A percentile compares a stretch with the other conserved stretches of the same genome.
Evolutionary conservation across 2,797 vertebrate genomes (phyloP).

Genomic region (Argyrosomus regius): DNA sequence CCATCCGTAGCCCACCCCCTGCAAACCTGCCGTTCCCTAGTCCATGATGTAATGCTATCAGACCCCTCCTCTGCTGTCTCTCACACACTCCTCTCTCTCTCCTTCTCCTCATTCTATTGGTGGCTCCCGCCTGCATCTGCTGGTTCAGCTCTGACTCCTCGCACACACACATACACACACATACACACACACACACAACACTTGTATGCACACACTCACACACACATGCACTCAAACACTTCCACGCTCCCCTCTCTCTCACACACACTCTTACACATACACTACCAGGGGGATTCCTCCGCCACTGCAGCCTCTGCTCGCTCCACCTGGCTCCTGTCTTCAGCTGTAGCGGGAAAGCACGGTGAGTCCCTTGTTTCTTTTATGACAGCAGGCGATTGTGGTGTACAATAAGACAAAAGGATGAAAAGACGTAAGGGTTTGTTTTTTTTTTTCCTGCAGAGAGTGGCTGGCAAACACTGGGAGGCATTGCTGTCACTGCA

Average conservation of each 20-base stretch:
- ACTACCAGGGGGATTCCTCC: conserved; percentile 80
- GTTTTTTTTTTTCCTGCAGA: conserved; percentile 40
- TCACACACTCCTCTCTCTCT: conserved; percentile 70
- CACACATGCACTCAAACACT: conserved; percentile 28
- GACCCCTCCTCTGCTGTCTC: conserved; percentile 78
- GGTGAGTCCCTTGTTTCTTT: conserved; percentile 78
- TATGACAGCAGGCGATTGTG: conserved; percentile 65
- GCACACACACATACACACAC: conserved; percentile 41
- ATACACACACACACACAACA: conserved; percentile 22
- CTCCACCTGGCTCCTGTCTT: conserved; percentile 71
- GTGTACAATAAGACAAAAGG: conserved; percentile 73
- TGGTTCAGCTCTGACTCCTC: conserved; percentile 78
- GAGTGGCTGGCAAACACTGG: conserved; percentile 56
- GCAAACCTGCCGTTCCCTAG: conserved; percentile 77
- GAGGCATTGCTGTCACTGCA: conserved; percentile 68
- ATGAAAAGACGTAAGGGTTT: conserved; percentile 39
- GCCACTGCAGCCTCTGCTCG: conserved; percentile 70
- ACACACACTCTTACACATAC: conserved; percentile 79
- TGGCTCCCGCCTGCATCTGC: conserved; percentile 82
- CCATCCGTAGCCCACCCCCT: conserved; percentile 75
- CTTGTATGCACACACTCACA: conserved; percentile 24
- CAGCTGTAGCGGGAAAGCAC: conserved; percentile 45
- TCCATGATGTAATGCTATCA: conserved; percentile 86
- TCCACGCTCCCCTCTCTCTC: conserved; percentile 31
- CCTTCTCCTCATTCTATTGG: conserved; percentile 77